phyloP scores from a whole-genome alignment of 2,888 invertebrate species.

The Dasypolia templi region DNA sequence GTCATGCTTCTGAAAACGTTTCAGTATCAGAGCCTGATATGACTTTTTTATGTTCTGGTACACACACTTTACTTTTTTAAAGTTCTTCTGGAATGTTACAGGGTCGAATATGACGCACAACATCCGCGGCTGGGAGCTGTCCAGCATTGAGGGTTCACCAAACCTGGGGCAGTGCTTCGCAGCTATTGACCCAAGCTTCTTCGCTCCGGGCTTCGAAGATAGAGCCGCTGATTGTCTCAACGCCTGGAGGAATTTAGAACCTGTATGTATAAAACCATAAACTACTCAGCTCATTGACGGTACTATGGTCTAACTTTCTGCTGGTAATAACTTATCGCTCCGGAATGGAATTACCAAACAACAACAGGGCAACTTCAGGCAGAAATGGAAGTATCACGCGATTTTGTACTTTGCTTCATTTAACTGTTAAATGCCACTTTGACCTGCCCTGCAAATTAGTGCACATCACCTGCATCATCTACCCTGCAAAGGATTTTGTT shows the following conservation, averaged over 20 bases:
- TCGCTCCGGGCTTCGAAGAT: slow-evolving; percentile 94
- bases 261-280: slow-evolving; percentile 84
- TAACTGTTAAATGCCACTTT: background rate
- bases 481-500: background rate
- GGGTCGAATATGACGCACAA: slow-evolving; percentile 93
- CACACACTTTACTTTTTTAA: background rate
- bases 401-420: background rate
- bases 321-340: background rate
- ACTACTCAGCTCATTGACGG: background rate
- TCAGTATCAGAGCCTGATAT: background rate
- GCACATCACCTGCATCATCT: background rate
- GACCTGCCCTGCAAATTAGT: background rate
- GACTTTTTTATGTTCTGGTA: background rate
- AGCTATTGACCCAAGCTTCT: slow-evolving; percentile 95
- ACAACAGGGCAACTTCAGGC: background rate
- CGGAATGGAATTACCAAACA: background rate
- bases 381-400: background rate
- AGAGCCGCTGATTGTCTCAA: slow-evolving; percentile 93
- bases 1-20: background rate
- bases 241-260: slow-evolving; percentile 92
- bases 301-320: background rate
- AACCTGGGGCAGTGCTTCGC: slow-evolving; percentile 97
- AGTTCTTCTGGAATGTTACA: slow-evolving; percentile 47
- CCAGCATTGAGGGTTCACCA: slow-evolving; percentile 90
- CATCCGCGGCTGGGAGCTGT: slow-evolving; percentile 93